These are phyloP conservation scores for Autographa gamma DNA, from an alignment of 2,888 invertebrate species.

Conservation along the genomic window DNA sequence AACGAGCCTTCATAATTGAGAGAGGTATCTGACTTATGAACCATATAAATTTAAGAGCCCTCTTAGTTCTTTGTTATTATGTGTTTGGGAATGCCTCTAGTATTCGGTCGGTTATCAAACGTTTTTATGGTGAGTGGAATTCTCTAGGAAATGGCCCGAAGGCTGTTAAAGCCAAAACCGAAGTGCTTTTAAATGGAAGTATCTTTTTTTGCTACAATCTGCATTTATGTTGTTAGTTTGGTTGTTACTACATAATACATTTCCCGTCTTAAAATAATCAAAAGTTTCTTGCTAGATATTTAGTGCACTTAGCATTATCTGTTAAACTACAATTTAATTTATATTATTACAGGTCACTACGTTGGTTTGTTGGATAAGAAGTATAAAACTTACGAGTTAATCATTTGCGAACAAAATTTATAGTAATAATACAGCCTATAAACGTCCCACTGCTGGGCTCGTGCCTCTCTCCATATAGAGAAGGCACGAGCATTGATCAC, in stretches of 20 bases:
- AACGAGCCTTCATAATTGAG: constrained; percentile 53
- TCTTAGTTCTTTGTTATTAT: constrained; percentile 55
- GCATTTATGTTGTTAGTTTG: background rate
- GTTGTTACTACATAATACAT: background rate
- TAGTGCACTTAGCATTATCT: too few species aligned
- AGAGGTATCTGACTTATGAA: constrained; percentile 63
- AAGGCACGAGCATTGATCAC: too few species aligned
- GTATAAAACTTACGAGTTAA: too few species aligned
- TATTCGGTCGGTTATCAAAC: constrained; percentile 56
- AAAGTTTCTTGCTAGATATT: too few species aligned
- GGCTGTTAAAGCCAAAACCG: background rate
- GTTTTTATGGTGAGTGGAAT: constrained; percentile 59
- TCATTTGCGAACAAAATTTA: too few species aligned
- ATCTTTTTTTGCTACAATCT: background rate
- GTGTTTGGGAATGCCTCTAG: constrained; percentile 49
- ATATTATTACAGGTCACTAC: too few species aligned
- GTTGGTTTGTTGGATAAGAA: too few species aligned
- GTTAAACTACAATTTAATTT: too few species aligned
- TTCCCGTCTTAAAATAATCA: too few species aligned
- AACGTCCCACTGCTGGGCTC: too few species aligned
- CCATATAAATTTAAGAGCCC: constrained; percentile 66
- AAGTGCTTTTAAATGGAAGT: constrained; percentile 1
- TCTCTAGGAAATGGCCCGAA: constrained; percentile 25
- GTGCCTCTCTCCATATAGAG: too few species aligned
- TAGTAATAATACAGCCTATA: too few species aligned